These are phyloP conservation scores for Trichonephila clavata DNA, from an alignment of 1,140 invertebrate species.

Conservation along the genomic window DNA sequence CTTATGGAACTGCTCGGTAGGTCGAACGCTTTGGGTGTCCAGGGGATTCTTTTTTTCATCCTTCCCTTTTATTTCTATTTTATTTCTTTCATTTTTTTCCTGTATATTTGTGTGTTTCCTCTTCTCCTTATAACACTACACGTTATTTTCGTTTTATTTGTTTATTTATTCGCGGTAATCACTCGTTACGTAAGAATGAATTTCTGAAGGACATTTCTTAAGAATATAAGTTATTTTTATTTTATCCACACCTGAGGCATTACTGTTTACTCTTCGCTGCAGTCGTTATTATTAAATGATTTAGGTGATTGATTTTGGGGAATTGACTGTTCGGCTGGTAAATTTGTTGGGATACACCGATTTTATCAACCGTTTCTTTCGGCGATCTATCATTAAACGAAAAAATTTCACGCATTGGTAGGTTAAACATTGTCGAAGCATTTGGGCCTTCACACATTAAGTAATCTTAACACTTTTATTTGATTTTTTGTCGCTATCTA, in stretches of 20 bases:
- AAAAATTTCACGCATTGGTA: background rate
- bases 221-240: constrained; percentile 1
- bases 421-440: background rate
- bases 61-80: background rate
- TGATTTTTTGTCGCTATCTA: too few relatives aligned
- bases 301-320: constrained; percentile 16
- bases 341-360: background rate
- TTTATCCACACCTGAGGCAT: background rate
- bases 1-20: constrained; percentile 42
- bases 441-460: background rate
- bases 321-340: background rate
- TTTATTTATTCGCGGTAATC: background rate
- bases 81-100: background rate
- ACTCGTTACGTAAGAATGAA: constrained; percentile 17
- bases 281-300: constrained; percentile 1
- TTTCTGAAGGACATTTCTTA: constrained; percentile 37
- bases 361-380: background rate
- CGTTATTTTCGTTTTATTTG: constrained; percentile 11
- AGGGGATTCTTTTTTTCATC: background rate
- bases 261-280: constrained; percentile 18
- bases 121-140: constrained; percentile 28
- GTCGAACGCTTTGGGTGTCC: constrained; percentile 42
- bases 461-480: background rate
- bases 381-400: background rate
- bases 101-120: background rate